These are phyloP conservation scores for Apis cerana DNA, from an alignment of 1,140 invertebrate genomes.

Conservation along the genomic window DNA sequence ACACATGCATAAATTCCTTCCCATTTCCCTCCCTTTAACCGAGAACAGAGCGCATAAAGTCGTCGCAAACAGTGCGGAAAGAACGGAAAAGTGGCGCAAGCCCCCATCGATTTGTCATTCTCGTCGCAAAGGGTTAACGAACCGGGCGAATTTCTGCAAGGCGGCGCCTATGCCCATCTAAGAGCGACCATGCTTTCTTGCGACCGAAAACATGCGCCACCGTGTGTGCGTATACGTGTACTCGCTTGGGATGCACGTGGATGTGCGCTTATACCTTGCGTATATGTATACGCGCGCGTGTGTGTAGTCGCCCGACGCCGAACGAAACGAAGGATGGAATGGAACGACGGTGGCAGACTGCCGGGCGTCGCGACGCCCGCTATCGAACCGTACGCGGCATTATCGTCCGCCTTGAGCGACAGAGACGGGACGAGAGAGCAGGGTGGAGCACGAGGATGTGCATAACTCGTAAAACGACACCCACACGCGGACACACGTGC, in stretches of 20 bases:
- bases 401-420: slow-evolving; percentile 56
- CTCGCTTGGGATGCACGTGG: not conserved
- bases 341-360: slow-evolving; percentile 75
- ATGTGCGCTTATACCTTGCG: too few relatives aligned
- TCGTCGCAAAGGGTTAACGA: slow-evolving; percentile 31
- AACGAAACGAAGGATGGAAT: slow-evolving; percentile 62
- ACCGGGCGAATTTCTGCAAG: slow-evolving; percentile 25
- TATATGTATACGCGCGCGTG: accelerated
- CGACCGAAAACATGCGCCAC: slow-evolving; percentile 41
- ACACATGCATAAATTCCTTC: not conserved
- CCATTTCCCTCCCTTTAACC: not conserved
- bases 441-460: slow-evolving; percentile 27
- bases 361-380: slow-evolving; percentile 76
- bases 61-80: not conserved
- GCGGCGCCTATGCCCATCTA: slow-evolving; percentile 42
- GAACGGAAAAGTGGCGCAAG: slow-evolving; percentile 30
- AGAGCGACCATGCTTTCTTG: slow-evolving; percentile 16
- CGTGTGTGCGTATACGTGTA: not conserved
- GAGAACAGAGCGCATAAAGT: not conserved
- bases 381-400: slow-evolving; percentile 71
- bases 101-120: slow-evolving; percentile 28
- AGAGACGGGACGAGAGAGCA: not conserved
- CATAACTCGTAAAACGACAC: slow-evolving; percentile 32
- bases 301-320: slow-evolving; percentile 34
- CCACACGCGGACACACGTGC: not conserved